Base-by-base conservation (phyloP, 2,888 invertebrate species). In the Pristionchus arcanus region DNA sequence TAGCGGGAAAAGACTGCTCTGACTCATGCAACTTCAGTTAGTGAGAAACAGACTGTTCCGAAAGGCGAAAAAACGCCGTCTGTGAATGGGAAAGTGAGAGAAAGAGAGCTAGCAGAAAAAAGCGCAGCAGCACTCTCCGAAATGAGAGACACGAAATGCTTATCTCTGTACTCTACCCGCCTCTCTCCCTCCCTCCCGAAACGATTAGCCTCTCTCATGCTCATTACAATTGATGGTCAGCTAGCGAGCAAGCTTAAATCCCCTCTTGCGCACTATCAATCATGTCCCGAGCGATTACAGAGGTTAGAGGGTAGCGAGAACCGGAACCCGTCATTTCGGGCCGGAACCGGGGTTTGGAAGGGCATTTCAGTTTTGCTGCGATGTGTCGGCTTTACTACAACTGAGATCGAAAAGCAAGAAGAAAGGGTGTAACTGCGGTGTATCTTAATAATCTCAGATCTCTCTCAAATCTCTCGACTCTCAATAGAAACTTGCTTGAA, bases 181-280 rank as follows among this genome's bases (percentile, higher is more conserved):
- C 53, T 42, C 81, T 49, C 77, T 42, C 49, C 34, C 81, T 49
- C 49, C 53, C n/a, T 28, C 42, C 77, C 77, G 11, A 21, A 21
- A 81, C 74, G 74, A 77, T 77, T 77, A 77, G 81, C 81, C 81
- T 28, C 77, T 42, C 77, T 77, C 77, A 42, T 74, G 37, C 42
- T 77, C 81, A 81, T 81, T 81, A 53, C 81, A 81, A 81, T 81
- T 81, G 81, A 81, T 81, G 81, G 81, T 49, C 81, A 42, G 77
- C 28, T 5, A 28, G 66, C 66, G 66, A 28, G 28, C 68, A 74
- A 49, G 81, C 81, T 49, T 81, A 81, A 53, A 53, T 81, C 49
- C 81, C 19, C 81, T 81, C 71, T 71, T 63, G 63, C 74, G 25
- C 77, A 71, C 81, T 81, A 81, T 81, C 49, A 81, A 81, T 81